Conservation (phyloP, 2,113 vertebrate species). For the Grallaria varia region DNA sequence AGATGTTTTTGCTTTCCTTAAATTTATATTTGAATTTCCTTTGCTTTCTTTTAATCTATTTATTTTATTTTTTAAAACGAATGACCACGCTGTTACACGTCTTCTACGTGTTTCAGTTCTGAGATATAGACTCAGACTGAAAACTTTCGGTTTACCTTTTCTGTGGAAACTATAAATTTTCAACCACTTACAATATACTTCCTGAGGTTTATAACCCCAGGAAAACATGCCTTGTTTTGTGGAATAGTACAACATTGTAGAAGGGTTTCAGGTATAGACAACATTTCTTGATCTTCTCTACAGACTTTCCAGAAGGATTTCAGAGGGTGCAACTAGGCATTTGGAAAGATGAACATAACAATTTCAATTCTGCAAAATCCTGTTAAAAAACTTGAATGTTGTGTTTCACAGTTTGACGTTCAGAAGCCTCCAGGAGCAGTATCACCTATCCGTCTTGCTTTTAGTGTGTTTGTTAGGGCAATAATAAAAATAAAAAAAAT, state of each 20-base stretch:
- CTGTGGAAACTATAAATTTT: background rate
- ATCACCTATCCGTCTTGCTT: background rate
- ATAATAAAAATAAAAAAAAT: background rate
- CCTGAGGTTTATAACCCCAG: background rate
- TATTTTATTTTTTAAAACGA: background rate
- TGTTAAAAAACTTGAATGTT: background rate
- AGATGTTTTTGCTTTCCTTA: background rate
- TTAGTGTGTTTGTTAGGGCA: background rate
- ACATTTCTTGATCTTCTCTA: background rate
- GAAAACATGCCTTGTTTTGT: background rate
- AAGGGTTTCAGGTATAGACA: background rate
- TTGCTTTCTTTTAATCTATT: background rate
- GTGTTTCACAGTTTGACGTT: background rate
- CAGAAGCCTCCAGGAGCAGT: background rate
- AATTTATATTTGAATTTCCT: background rate
- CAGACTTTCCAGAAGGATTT: background rate
- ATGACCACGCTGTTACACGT: rapidly evolving
- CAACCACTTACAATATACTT: background rate
- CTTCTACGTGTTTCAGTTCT: background rate
- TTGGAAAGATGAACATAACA: background rate
- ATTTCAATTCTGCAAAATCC: background rate
- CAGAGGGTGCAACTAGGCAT: background rate
- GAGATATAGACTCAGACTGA: background rate
- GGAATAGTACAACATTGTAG: background rate
- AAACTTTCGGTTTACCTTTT: background rate